These are phyloP conservation scores for Drosophila hydei DNA, from an alignment of 1,140 invertebrate species.

Conservation along the genomic window DNA sequence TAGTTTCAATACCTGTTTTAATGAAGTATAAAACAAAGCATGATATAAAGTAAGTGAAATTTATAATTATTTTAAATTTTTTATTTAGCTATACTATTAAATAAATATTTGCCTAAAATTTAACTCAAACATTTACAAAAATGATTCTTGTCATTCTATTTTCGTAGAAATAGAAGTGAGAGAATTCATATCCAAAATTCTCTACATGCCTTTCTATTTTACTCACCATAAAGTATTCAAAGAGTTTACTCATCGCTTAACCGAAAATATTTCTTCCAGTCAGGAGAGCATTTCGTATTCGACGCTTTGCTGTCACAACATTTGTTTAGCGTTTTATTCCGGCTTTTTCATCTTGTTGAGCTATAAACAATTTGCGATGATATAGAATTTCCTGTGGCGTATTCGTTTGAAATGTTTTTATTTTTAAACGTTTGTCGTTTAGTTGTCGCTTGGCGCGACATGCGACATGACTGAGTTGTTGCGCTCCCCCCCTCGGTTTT, in stretches of 20 bases:
- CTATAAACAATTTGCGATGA: conserved; percentile 67
- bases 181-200: neutral
- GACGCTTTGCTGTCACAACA: conserved; percentile 5
- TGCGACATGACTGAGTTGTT: conserved; percentile 49
- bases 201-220: neutral
- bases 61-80: no score
- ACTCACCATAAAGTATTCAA: neutral
- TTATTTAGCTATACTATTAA: no score
- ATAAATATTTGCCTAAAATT: no score
- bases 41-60: no score
- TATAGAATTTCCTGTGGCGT: conserved; percentile 69
- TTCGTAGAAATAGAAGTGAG: neutral
- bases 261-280: no score
- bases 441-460: conserved; percentile 50
- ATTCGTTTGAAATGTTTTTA: conserved; percentile 63
- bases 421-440: conserved; percentile 64
- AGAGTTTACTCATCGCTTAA: neutral
- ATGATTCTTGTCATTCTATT: no score
- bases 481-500: neutral
- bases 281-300: conserved; percentile 15
- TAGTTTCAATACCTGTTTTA: no score
- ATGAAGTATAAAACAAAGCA: no score
- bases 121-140: neutral
- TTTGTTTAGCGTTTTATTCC: conserved; percentile 20
- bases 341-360: conserved; percentile 27